These are phyloP conservation scores for Motacilla tschutschensis DNA, from an alignment of 2,113 vertebrate genomes.

Conservation along the genomic window DNA sequence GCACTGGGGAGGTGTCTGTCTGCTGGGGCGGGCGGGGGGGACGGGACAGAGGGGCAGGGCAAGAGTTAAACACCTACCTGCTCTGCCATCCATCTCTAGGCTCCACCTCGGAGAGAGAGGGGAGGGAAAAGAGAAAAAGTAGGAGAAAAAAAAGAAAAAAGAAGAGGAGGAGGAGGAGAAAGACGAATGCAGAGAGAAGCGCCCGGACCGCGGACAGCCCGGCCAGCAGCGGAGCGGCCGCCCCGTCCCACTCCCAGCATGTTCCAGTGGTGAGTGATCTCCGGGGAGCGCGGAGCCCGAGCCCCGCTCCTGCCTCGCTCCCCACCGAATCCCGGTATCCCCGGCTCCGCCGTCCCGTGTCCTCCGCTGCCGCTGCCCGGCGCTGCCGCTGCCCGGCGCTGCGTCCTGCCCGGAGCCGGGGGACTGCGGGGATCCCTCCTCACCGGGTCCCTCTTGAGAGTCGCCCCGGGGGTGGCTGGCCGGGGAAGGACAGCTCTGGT, in stretches of 20 bases:
- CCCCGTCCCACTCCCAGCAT: conserved; percentile 56
- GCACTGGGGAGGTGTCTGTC: neutral
- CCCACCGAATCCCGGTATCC: neutral
- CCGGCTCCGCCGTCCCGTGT: neutral
- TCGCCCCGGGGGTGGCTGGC: neutral
- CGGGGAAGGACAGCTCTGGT: neutral
- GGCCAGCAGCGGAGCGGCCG: conserved; percentile 35
- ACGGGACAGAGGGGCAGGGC: neutral
- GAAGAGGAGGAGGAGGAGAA: neutral
- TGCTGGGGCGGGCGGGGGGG: neutral
- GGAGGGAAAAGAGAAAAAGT: conserved; percentile 4
- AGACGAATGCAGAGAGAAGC: conserved; percentile 17
- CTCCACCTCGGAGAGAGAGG: conserved; percentile 40
- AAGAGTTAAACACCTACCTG: conserved; percentile 62
- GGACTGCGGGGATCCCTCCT: neutral
- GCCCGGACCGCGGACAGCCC: conserved; percentile 29
- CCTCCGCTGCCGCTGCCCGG: neutral
- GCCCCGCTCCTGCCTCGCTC: neutral
- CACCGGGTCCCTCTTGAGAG: neutral
- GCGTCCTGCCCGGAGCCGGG: neutral
- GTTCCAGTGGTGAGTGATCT: conserved; percentile 72
- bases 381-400: neutral
- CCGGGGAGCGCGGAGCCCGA: neutral
- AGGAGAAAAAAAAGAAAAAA: neutral
- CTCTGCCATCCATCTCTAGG: conserved; percentile 8